Base-by-base conservation (phyloP, 2,113 vertebrate genomes). In the Serilophus lunatus region DNA sequence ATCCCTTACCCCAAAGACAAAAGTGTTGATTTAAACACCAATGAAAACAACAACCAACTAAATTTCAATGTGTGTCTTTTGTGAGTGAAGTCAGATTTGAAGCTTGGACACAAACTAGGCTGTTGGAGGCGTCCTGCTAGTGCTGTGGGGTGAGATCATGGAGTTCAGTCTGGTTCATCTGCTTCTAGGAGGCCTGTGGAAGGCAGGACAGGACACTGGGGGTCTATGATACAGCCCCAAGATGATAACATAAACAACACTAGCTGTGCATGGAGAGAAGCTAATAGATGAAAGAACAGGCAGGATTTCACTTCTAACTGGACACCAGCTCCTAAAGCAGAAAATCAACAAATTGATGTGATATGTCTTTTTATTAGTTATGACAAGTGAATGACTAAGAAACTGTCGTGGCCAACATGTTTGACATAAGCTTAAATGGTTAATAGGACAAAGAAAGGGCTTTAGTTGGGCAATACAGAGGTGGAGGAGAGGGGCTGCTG, bases 91-190 rank as follows among this genome's bases (percentile, higher is more conserved):
- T 3, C 2, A 3, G 13, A 60, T 44, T 54, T 78, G 31, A 38
- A 9, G 51, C 10, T 12, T 29, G 35, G 33, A 31, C n/a, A 18
- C 26, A 36, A 38, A 35, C 17, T 13, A 44, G 26, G 44, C 23
- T 78, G 35, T 19, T 57, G 18, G 57, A 63, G 17, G 8, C 51
- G 4, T 13, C 14, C 18, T 59, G 17, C 9, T n/a, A 4, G 4
- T 13, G 44, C 6, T 65, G 8, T 5, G 8, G n/a, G 51, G 38
- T 0, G 0, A 59, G 53, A 18, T 38, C 24, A 13, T 53, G 40
- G 26, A 35, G 18, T 20, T 86, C 64, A 2, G 29, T 42, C 4
- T 8, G 25, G 36, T 24, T 59, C 61, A 57, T n/a, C 8, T 28
- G 25, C 14, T 49, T 35, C 18, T 7, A 17, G 11, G 3, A 45